phyloP scores from a whole-genome alignment of 2,888 invertebrate species.

The Rugalucina vietnamica region DNA sequence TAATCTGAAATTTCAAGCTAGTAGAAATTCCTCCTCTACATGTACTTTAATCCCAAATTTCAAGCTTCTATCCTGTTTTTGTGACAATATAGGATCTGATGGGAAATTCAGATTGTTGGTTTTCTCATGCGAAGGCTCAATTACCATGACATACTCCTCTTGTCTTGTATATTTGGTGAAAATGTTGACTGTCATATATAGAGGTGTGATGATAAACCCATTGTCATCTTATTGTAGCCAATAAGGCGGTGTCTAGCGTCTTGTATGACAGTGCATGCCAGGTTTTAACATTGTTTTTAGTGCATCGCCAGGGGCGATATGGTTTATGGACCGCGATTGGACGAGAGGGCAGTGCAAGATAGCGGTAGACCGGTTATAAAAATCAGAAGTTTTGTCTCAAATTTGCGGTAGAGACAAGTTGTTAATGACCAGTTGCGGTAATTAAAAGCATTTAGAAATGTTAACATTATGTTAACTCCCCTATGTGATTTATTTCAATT shows the following conservation, averaged over 20 bases:
- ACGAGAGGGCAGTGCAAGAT: not conserved
- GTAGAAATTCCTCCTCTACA: too few relatives aligned
- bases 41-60: too few relatives aligned
- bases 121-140: too few relatives aligned
- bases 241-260: not conserved
- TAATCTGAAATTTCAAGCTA: too few relatives aligned
- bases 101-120: too few relatives aligned
- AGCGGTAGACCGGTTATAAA: conserved; percentile 2
- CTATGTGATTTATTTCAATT: too few relatives aligned
- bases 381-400: not conserved
- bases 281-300: conserved; percentile 9
- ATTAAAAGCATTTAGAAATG: not conserved
- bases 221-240: not conserved
- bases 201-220: not conserved
- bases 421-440: not conserved
- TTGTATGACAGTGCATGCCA: conserved; percentile 18
- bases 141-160: too few relatives aligned
- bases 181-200: not conserved
- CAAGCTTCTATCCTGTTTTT: too few relatives aligned
- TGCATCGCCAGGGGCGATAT: conserved; percentile 17
- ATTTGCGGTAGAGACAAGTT: not conserved
- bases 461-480: too few relatives aligned
- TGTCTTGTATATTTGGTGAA: too few relatives aligned
- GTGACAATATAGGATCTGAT: too few relatives aligned
- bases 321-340: conserved; percentile 11